Conservation (phyloP, 2,113 vertebrate species). For the Vulpes lagopus region DNA sequence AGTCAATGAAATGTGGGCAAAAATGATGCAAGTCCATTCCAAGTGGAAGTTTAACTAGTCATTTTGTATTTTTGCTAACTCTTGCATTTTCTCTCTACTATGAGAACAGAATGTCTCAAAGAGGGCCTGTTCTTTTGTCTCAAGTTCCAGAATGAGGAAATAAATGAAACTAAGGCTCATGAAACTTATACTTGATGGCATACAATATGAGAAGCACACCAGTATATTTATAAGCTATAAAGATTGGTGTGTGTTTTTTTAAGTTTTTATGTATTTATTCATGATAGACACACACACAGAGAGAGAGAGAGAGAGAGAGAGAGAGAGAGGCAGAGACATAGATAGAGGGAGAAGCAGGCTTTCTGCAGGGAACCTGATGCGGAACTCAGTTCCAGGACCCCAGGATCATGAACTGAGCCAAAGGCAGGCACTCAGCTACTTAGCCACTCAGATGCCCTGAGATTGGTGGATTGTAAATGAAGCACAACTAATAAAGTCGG, state of each 20-base stretch:
- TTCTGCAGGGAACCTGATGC: no score
- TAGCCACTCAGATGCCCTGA: no score
- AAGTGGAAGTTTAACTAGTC: not conserved
- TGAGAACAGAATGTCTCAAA: not conserved
- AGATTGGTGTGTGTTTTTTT: not conserved
- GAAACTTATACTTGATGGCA: not conserved
- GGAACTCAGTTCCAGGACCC: no score
- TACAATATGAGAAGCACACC: not conserved
- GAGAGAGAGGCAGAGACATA: no score
- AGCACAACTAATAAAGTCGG: not conserved
- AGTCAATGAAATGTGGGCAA: not conserved
- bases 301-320: no score
- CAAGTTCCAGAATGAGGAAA: not conserved
- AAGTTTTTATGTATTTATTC: no score
- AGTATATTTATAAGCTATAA: not conserved
- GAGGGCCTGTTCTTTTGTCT: not conserved
- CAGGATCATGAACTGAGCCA: no score
- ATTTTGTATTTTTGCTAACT: not conserved
- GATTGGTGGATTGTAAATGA: not conserved
- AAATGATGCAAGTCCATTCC: not conserved
- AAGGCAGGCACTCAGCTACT: no score
- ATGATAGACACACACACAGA: no score
- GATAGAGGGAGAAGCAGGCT: no score
- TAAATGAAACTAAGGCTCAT: not conserved
- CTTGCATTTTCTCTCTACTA: not conserved